Conservation (phyloP, 1,140 invertebrate genomes). For the Apis cerana region DNA sequence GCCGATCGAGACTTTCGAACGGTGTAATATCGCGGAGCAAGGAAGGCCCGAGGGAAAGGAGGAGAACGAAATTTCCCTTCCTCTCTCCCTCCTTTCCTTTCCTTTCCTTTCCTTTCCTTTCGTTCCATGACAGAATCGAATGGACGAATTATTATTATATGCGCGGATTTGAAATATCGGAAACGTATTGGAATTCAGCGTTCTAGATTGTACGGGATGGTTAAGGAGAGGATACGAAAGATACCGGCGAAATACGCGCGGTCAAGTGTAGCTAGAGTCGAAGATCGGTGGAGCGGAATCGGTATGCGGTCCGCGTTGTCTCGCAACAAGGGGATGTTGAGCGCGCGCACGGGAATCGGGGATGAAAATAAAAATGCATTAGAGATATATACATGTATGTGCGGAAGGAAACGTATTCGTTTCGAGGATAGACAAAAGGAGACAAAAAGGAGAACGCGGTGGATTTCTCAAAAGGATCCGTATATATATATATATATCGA, state of each 20-base stretch:
- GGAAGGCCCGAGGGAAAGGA: background rate
- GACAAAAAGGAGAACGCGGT: too few relatives aligned
- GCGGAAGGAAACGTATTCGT: background rate
- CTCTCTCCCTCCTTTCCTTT: background rate
- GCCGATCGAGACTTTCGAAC: conserved; percentile 41
- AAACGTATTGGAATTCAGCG: conserved; percentile 2
- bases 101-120: too few relatives aligned
- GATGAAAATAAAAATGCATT: conserved; percentile 33
- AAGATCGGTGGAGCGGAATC: background rate
- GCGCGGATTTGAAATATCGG: background rate
- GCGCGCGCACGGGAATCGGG: background rate
- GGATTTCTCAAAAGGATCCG: conserved; percentile 41
- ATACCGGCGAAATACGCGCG: conserved; percentile 6
- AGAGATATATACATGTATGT: background rate
- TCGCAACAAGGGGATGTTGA: background rate
- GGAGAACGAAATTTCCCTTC: background rate
- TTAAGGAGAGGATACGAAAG: background rate
- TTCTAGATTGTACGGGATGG: background rate
- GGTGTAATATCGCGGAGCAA: conserved; percentile 7
- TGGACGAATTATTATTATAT: background rate
- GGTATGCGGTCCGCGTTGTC: conserved; percentile 8
- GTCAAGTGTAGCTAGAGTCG: conserved; percentile 20
- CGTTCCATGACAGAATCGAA: background rate
- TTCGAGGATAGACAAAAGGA: too few relatives aligned
- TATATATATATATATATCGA: background rate